A percentile compares a stretch with the other conserved stretches of the same genome.
Conservation (phyloP, 2,113 vertebrate genomes). For the Nycticryphes semicollaris region DNA sequence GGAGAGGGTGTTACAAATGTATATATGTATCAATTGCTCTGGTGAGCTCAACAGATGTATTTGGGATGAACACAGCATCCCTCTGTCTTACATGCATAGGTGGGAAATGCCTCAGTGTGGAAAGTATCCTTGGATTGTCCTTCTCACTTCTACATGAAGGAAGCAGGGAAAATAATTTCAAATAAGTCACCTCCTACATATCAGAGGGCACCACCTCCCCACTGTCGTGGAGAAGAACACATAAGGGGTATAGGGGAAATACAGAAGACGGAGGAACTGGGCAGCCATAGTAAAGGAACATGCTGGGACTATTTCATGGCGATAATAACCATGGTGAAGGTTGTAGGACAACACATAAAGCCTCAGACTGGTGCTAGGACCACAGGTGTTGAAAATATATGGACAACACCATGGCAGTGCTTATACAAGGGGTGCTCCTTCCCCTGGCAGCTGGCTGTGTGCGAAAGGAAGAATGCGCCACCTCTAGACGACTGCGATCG, state of each 20-base stretch:
- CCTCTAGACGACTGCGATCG: not conserved
- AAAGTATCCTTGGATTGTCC: not conserved
- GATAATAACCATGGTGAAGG: not conserved
- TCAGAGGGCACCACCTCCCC: not conserved
- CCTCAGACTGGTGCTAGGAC: not conserved
- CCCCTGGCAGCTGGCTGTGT: not conserved
- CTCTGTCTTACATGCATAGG: not conserved
- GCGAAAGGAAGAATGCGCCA: slow-evolving; percentile 4
- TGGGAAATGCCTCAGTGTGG: not conserved
- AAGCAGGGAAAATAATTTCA: not conserved
- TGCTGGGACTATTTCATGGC: not conserved
- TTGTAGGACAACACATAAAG: not conserved
- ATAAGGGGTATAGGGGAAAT: not conserved
- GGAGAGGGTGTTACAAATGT: not conserved
- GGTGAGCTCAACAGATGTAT: not conserved
- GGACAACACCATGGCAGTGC: rapidly evolving
- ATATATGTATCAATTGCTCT: not conserved
- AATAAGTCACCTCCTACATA: not conserved
- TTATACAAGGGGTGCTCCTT: not conserved
- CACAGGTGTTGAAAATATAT: not conserved
- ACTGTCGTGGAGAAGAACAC: not conserved
- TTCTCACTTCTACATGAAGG: not conserved
- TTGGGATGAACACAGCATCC: not conserved
- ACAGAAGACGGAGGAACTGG: not conserved
- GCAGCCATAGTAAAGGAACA: not conserved